phyloP scores from a whole-genome alignment of 2,113 vertebrate genomes.

The Calonectris borealis region DNA sequence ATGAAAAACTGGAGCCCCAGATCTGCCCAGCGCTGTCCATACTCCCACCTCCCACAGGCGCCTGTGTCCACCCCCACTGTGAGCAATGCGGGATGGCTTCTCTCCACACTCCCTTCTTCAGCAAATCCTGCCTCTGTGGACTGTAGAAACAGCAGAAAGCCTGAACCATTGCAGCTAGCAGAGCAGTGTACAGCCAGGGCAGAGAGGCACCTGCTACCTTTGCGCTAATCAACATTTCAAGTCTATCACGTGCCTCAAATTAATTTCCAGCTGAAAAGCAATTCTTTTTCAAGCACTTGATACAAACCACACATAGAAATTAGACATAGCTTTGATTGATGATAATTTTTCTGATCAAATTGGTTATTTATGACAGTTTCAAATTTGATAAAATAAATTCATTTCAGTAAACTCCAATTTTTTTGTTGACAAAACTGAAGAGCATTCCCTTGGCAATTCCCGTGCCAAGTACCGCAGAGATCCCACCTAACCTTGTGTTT shows the following conservation, averaged over 20 bases:
- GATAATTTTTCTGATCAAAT: not conserved
- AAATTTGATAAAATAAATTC: constrained; percentile 3
- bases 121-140: not conserved
- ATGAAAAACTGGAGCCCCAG: not conserved
- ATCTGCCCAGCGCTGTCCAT: not conserved
- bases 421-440: constrained; percentile 49
- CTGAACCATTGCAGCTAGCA: not conserved
- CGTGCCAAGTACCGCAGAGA: not conserved
- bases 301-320: not conserved
- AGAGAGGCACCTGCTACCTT: not conserved
- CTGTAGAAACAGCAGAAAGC: not conserved
- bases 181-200: not conserved
- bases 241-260: not conserved
- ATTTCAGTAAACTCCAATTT: constrained; percentile 18
- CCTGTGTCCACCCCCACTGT: not conserved
- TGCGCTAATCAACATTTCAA: constrained; percentile 5
- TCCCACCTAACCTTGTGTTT: not conserved
- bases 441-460: not conserved
- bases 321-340: not conserved
- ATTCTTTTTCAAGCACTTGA: constrained; percentile 6
- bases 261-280: constrained; percentile 26
- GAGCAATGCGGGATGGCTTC: not conserved
- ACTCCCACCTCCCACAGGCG: not conserved
- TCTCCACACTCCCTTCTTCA: not conserved
- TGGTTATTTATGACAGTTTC: not conserved